Percentiles rank a stretch among this genome's conserved stretches.
Evolutionary conservation across 2,797 vertebrate genomes (phyloP).

Genomic region (Sebastes vulpes): DNA sequence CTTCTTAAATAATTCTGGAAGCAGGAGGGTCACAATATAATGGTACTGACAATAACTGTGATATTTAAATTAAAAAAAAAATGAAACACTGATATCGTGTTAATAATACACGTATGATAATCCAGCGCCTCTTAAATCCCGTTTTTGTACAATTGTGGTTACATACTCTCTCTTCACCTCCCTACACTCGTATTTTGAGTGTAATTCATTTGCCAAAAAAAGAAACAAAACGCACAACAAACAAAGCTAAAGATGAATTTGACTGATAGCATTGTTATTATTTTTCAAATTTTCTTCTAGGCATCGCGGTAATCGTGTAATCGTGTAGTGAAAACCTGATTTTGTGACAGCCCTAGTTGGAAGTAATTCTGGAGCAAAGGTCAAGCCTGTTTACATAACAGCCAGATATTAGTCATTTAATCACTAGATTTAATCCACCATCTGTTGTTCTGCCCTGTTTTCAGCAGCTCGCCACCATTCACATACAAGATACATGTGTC

Average conservation of each 20-base stretch:
- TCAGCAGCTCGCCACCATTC: slow-evolving; percentile 42
- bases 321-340: not conserved
- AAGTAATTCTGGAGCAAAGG: slow-evolving; percentile 30
- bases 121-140: not conserved
- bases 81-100: not conserved
- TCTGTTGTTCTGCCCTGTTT: slow-evolving; percentile 61
- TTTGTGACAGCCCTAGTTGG: not conserved
- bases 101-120: not conserved
- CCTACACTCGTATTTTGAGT: not conserved
- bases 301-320: too few species aligned
- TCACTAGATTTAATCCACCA: slow-evolving; percentile 71
- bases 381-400: slow-evolving; percentile 66
- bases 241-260: not conserved
- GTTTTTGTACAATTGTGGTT: not conserved
- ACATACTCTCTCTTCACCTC: not conserved
- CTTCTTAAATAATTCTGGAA: too few species aligned
- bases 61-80: too few species aligned
- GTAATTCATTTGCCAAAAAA: not conserved
- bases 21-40: too few species aligned
- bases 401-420: slow-evolving; percentile 70
- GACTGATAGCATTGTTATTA: not conserved
- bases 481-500: slow-evolving; percentile 46
- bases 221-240: not conserved
- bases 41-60: too few species aligned
- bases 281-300: not conserved